Evolutionary conservation across 2,797 vertebrate species (phyloP).

Genomic region (Alexandromys oeconomus): DNA sequence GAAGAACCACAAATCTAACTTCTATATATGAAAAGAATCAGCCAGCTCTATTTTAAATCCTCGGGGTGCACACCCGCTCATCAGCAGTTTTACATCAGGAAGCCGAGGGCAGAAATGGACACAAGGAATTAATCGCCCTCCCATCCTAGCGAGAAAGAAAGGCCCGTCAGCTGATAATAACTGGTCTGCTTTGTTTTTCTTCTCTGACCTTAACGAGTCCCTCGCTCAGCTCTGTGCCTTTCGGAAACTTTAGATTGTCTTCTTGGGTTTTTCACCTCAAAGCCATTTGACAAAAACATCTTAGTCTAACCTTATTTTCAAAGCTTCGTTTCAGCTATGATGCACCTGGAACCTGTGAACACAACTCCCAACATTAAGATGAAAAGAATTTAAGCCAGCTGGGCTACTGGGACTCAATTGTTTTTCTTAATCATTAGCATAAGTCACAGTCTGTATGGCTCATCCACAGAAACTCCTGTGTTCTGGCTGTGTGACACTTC

Average conservation of each 20-base stretch:
- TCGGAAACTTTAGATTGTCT: neutral
- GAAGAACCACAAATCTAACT: neutral
- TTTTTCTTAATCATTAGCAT: neutral
- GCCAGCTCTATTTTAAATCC: neutral
- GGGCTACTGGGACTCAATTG: neutral
- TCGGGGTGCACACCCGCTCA: neutral
- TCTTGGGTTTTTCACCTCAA: neutral
- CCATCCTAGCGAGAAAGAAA: neutral
- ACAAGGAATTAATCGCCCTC: neutral
- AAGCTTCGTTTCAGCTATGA: neutral
- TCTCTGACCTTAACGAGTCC: neutral
- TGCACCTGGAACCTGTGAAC: neutral
- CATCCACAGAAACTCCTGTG: neutral
- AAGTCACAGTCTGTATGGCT: neutral
- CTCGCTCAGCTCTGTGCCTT: neutral
- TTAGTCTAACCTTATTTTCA: neutral
- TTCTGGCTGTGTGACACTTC: neutral
- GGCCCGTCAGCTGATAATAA: neutral
- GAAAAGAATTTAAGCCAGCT: neutral
- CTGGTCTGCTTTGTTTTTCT: neutral
- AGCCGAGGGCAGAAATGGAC: neutral
- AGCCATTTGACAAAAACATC: neutral
- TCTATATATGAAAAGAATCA: neutral
- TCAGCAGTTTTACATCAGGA: neutral
- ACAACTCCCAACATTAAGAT: neutral